Evolutionary conservation across 2,797 vertebrate species (phyloP).

Genomic region (Pelodytes ibericus): DNA sequence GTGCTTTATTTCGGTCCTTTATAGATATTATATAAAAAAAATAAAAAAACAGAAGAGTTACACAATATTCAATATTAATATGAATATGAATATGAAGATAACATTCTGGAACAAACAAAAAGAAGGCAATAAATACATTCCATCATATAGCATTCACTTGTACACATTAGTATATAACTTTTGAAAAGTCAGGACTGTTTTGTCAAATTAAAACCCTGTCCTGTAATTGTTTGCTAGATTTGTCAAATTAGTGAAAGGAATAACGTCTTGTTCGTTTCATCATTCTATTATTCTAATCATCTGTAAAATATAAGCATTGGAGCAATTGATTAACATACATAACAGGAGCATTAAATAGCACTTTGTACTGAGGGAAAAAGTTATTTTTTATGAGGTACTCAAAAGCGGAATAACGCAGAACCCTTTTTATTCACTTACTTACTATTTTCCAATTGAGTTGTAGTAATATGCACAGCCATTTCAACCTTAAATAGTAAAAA

Average conservation of each 20-base stretch:
- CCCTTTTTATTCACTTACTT: conserved; percentile 41
- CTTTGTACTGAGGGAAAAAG: background rate
- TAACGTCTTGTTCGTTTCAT: background rate
- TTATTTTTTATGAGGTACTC: conserved; percentile 14
- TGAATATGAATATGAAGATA: too few relatives aligned
- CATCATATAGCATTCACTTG: background rate
- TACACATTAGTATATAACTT: background rate
- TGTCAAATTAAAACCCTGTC: background rate
- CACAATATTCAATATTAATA: too few relatives aligned
- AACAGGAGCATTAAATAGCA: conserved; percentile 21
- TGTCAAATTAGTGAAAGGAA: conserved; percentile 17
- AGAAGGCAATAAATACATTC: background rate
- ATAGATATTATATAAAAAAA: too few relatives aligned
- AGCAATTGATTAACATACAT: conserved; percentile 43
- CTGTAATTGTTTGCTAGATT: conserved; percentile 16
- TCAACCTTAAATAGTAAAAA: conserved; percentile 29
- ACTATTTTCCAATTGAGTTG: conserved; percentile 37
- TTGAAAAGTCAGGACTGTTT: conserved; percentile 25
- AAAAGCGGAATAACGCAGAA: conserved; percentile 23
- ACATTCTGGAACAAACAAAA: too few relatives aligned
- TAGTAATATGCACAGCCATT: conserved; percentile 27
- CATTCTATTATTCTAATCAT: background rate
- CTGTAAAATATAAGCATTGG: conserved; percentile 23
- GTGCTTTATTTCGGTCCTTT: too few relatives aligned
- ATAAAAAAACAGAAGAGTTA: too few relatives aligned